Conservation (phyloP, 1,140 invertebrate species). For the Lasioglossum baleicum region DNA sequence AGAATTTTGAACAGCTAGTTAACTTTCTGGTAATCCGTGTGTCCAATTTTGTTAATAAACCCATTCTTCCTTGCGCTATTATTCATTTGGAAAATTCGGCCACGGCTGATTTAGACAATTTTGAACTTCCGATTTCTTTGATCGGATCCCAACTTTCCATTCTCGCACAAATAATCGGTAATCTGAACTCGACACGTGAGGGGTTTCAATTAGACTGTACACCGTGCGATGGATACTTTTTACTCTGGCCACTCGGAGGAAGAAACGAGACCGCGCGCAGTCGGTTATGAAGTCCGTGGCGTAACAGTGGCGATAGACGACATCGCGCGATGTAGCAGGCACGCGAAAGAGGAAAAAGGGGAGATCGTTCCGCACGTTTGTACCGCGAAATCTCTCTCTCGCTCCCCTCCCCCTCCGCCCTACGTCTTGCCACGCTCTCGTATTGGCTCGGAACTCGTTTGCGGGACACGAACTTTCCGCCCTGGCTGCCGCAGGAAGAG, state of each 20-base stretch:
- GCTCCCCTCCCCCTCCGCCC: too few species aligned
- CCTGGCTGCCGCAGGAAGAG: conserved; percentile 25
- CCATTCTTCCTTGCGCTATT: too few species aligned
- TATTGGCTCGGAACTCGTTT: conserved; percentile 48
- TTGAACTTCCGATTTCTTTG: too few species aligned
- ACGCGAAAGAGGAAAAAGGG: neutral
- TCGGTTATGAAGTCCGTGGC: conserved; percentile 33
- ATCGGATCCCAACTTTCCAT: neutral
- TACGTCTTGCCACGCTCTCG: neutral
- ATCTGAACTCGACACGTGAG: neutral
- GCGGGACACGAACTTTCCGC: conserved; percentile 44
- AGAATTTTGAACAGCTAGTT: too few species aligned
- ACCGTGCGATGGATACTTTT: neutral
- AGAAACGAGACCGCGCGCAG: neutral
- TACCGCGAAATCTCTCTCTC: neutral
- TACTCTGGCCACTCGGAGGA: neutral
- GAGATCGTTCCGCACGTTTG: conserved; percentile 37
- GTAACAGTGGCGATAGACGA: neutral
- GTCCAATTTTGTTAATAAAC: too few species aligned
- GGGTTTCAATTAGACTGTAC: neutral
- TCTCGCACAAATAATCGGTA: neutral
- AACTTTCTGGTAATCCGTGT: too few species aligned
- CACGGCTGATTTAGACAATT: too few species aligned
- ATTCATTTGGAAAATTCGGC: too few species aligned
- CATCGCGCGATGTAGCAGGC: neutral